phyloP scores from a whole-genome alignment of 1,140 invertebrate species.

The Drepana arcuata region DNA sequence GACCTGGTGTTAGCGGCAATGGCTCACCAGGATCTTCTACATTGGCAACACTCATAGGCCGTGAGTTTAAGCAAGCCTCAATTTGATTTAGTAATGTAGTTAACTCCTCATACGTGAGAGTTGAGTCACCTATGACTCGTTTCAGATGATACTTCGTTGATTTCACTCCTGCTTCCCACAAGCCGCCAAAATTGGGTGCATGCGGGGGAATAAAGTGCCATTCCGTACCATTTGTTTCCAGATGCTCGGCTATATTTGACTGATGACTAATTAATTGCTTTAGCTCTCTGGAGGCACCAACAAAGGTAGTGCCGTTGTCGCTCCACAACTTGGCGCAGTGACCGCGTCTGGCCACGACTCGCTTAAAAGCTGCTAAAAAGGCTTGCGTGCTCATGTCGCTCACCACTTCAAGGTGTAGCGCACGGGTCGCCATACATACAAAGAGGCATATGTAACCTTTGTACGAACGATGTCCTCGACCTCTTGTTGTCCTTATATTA shows the following conservation, averaged over 20 bases:
- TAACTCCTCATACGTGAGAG: conserved; percentile 19
- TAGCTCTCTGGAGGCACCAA: conserved; percentile 19
- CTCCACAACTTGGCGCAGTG: conserved; percentile 17
- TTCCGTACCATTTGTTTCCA: conserved; percentile 15
- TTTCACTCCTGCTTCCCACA: conserved; percentile 14
- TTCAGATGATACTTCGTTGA: conserved; percentile 17
- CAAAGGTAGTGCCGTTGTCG: conserved; percentile 37
- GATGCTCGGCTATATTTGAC: conserved; percentile 8
- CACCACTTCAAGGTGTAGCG: conserved; percentile 28
- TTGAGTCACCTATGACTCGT: conserved; percentile 13
- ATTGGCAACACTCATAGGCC: neutral
- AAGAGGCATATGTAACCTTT: conserved; percentile 22
- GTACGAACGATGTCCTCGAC: conserved; percentile 15
- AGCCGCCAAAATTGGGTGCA: conserved; percentile 11
- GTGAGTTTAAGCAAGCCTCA: neutral
- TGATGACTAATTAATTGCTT: neutral
- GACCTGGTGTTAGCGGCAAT: neutral
- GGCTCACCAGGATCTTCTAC: neutral
- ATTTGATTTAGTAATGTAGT: neutral
- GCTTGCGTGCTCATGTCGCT: conserved; percentile 18
- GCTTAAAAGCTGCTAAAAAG: conserved; percentile 29
- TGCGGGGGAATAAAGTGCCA: conserved; percentile 21
- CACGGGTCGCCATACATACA: conserved; percentile 22
- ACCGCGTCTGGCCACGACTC: conserved; percentile 25
- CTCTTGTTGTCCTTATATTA: conserved; percentile 11